phyloP scores from a whole-genome alignment of 2,797 vertebrate genomes.

The Pagetopsis macropterus region DNA sequence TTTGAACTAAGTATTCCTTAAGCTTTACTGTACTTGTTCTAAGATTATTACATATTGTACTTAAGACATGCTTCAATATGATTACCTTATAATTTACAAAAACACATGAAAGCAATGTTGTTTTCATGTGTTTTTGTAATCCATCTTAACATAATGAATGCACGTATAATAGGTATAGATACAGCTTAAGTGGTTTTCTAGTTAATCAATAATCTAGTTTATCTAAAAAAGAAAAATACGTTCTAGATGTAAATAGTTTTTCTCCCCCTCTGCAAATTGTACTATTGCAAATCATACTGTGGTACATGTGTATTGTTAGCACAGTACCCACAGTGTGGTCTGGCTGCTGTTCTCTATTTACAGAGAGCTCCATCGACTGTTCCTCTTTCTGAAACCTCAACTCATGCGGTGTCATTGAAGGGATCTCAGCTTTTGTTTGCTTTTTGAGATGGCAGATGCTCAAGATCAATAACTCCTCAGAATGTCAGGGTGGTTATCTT shows the following conservation, averaged over 20 bases:
- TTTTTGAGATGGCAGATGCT: slow-evolving; percentile 31
- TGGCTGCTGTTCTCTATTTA: background rate
- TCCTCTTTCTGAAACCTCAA: slow-evolving; percentile 13
- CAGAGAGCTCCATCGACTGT: background rate
- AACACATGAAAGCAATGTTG: too few relatives aligned
- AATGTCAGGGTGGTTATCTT: slow-evolving; percentile 50
- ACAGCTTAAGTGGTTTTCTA: too few relatives aligned
- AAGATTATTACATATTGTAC: too few relatives aligned
- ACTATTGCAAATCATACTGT: background rate
- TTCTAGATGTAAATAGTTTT: background rate
- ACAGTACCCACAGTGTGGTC: background rate
- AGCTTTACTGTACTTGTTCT: too few relatives aligned
- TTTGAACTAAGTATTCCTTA: too few relatives aligned
- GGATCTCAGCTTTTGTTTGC: slow-evolving; percentile 38
- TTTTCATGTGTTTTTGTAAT: too few relatives aligned
- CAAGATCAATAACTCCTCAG: slow-evolving; percentile 43
- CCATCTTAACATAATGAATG: too few relatives aligned
- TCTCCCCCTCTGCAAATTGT: background rate
- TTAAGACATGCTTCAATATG: too few relatives aligned
- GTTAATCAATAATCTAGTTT: too few relatives aligned
- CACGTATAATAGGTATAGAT: too few relatives aligned
- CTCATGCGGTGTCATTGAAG: slow-evolving; percentile 14
- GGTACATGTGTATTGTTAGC: slow-evolving; percentile 4
- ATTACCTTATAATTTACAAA: too few relatives aligned
- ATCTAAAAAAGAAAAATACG: too few relatives aligned